A percentile compares a stretch with the other conserved stretches of the same genome.
Evolutionary conservation across 2,113 vertebrate species (phyloP).

Genomic region (Cyprinodon variegatus): DNA sequence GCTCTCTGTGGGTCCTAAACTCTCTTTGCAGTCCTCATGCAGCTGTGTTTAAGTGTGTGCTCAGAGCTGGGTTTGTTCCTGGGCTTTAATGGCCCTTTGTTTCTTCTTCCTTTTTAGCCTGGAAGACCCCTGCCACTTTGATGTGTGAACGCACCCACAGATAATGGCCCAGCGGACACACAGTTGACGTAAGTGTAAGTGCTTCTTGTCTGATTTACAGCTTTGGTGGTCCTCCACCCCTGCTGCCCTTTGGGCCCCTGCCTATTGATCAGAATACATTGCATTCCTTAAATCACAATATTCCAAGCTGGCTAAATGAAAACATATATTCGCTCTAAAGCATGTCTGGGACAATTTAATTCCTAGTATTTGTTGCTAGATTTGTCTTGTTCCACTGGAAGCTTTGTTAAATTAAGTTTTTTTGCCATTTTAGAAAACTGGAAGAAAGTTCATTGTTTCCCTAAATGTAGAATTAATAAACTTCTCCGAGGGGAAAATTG

Average conservation of each 20-base stretch:
- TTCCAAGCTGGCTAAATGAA: conserved; percentile 16
- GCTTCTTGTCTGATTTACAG: conserved; percentile 71
- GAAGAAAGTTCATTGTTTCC: conserved; percentile 27
- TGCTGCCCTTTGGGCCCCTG: conserved; percentile 24
- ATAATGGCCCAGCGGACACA: conserved; percentile 74
- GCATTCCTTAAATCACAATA: conserved; percentile 50
- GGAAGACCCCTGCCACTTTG: conserved; percentile 70
- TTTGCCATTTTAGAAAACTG: not conserved
- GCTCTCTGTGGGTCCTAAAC: conserved; percentile 43
- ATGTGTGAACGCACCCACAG: conserved; percentile 71
- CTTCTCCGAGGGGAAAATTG: conserved; percentile 38
- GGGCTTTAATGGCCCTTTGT: conserved; percentile 71
- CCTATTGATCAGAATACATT: conserved; percentile 50
- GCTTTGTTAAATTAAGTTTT: not conserved
- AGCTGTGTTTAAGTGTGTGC: conserved; percentile 42
- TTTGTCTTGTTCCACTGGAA: not conserved
- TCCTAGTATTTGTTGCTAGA: not conserved
- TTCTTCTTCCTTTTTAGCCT: conserved; percentile 69
- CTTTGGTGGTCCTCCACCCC: conserved; percentile 30
- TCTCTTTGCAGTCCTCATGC: conserved; percentile 38
- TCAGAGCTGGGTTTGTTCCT: conserved; percentile 22
- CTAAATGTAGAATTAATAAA: conserved; percentile 43
- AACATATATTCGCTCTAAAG: conserved; percentile 6
- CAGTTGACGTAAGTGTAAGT: conserved; percentile 81
- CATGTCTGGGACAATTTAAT: not conserved